These are phyloP conservation scores for Doris montereyensis DNA, from an alignment of 2,888 invertebrate species.

Conservation along the genomic window DNA sequence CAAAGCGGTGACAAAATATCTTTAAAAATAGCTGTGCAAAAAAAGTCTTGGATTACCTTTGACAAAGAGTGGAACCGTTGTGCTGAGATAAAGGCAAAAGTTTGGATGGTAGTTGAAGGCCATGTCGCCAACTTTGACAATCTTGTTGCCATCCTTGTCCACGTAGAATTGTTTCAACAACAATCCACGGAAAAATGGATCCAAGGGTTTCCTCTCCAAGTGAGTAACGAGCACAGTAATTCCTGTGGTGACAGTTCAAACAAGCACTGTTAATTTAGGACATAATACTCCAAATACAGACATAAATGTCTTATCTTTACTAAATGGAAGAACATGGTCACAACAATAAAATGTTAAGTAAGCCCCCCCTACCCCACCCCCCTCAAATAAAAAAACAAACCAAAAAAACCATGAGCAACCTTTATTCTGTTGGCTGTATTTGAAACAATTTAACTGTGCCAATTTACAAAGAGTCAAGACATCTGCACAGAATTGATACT, in stretches of 20 bases:
- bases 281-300: background rate
- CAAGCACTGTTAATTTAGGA: background rate
- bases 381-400: background rate
- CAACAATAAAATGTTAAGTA: too few relatives aligned
- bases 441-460: too few relatives aligned
- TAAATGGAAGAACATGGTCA: too few relatives aligned
- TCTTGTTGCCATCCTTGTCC: constrained; percentile 61
- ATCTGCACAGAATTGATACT: too few relatives aligned
- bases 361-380: too few relatives aligned
- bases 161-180: constrained; percentile 62
- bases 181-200: constrained; percentile 61
- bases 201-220: constrained; percentile 66
- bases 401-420: too few relatives aligned
- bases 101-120: constrained; percentile 62
- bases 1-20: too few relatives aligned
- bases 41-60: too few relatives aligned
- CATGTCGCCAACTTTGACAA: constrained; percentile 60
- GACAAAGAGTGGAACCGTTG: constrained; percentile 65
- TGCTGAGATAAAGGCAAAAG: constrained; percentile 69
- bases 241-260: constrained; percentile 55
- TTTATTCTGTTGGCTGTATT: too few relatives aligned
- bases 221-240: constrained; percentile 68
- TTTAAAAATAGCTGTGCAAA: too few relatives aligned
- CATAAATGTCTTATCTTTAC: background rate
- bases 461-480: too few relatives aligned